Evolutionary conservation across 2,113 vertebrate species (phyloP), one percentile per base, ranked within the genome.

Genomic region (Xyrauchen texanus): DNA sequence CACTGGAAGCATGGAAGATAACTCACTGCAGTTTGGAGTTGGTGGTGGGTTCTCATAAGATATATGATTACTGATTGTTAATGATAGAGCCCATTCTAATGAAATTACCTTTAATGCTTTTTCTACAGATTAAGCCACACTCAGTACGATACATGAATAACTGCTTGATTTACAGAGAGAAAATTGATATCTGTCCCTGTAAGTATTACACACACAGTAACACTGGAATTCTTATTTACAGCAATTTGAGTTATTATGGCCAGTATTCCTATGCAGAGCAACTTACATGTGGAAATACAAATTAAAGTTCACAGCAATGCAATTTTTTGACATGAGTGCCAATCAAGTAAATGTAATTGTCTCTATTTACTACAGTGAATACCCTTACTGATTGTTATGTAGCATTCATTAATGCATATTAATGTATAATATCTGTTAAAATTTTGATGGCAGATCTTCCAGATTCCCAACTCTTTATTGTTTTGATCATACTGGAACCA

Each of bases 121-220:
- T 65, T 62, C 60, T 42, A 45, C 79, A 93, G 92, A 86, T 93
- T 76, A 83, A 89, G 61, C 90, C 92, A 12, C 89, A 89, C 80
- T 92, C 92, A 60, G 72, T 69, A 42, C 57, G 68, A 71, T 93
- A 91, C 77, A 73, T 83, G 62, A 86, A 88, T 21, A 64, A 88
- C 70, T 92, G 91, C 83, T 5, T n/a, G 71, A 53, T 61, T 13
- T 45, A 51, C 13, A 8, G 62, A 44, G 65, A 78, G 78, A 81
- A 0, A 0, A 15, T 88, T 4, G 0, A 82, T 60, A 77, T 85
- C 45, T 88, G 88, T 73, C 10, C 0, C 0, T 51, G 91, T 93
- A 80, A 84, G 90, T 89, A 82, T 78, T 67, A 61, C 3, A 34
- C 21, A 34, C 21, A n/a, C 0, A 34, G 12, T 8, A 13, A 10